Evolutionary conservation across 2,888 invertebrate genomes (phyloP).

Genomic region (Pterobdella sp.): DNA sequence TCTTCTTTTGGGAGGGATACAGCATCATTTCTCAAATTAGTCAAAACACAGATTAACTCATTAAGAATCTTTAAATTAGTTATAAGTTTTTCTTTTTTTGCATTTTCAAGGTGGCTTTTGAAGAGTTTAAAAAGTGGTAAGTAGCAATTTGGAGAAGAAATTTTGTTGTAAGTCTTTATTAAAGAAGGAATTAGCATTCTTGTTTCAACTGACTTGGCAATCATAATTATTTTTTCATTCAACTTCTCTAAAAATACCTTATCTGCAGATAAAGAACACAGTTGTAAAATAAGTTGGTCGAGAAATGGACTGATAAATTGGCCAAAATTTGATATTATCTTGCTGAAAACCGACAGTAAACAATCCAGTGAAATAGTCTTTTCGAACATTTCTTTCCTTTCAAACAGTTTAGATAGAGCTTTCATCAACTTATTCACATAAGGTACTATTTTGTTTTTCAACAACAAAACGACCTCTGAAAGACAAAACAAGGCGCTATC

Average conservation of each 20-base stretch:
- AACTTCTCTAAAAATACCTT: background rate
- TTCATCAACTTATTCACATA: background rate
- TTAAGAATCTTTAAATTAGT: background rate
- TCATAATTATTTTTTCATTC: background rate
- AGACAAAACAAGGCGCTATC: constrained; percentile 19
- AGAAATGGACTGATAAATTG: constrained; percentile 9
- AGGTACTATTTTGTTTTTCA: constrained; percentile 13
- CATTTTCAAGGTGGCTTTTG: background rate
- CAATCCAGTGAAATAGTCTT: constrained; percentile 9
- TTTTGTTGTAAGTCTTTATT: background rate
- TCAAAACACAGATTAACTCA: background rate
- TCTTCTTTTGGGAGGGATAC: background rate
- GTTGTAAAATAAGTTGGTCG: background rate
- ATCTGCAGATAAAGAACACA: background rate
- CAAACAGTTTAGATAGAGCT: background rate
- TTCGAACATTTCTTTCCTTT: background rate
- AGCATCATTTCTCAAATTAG: background rate
- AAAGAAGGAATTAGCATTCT: constrained; percentile 7
- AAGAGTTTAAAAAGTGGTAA: background rate
- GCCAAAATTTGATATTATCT: constrained; percentile 5
- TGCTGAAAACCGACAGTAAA: background rate
- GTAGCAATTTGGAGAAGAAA: constrained; percentile 2
- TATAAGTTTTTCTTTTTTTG: background rate
- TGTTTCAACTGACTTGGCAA: constrained; percentile 1
- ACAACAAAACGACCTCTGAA: background rate